A percentile compares a stretch with the other conserved stretches of the same genome.
phyloP scores from a whole-genome alignment of 2,797 vertebrate species.

The Neostethus bicornis region DNA sequence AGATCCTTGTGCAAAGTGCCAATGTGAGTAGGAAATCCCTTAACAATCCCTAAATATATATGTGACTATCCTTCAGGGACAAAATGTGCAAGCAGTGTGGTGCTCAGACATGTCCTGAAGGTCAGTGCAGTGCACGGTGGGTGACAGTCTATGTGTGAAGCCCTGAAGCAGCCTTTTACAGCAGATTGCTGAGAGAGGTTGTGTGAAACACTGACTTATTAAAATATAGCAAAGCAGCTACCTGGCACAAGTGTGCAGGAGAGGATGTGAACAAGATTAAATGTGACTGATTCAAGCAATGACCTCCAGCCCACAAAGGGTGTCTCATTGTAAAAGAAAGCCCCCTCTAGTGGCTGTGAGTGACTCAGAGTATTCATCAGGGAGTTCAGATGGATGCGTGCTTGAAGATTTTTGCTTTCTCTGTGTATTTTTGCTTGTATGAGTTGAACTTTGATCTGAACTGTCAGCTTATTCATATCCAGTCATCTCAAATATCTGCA shows the following conservation, averaged over 20 bases:
- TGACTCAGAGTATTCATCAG: conserved; percentile 8
- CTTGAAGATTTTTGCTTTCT: conserved; percentile 16
- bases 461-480: conserved; percentile 64
- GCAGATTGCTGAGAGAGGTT: conserved; percentile 27
- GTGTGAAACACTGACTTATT: conserved; percentile 35
- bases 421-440: conserved; percentile 24
- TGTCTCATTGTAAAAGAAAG: conserved; percentile 60
- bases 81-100: conserved; percentile 3
- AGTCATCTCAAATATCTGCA: conserved; percentile 44
- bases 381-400: conserved; percentile 18
- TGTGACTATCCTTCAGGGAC: not conserved
- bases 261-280: conserved; percentile 64
- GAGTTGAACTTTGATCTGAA: conserved; percentile 33
- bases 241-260: conserved; percentile 29
- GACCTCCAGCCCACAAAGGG: conserved; percentile 58
- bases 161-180: conserved; percentile 9
- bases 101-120: conserved; percentile 29
- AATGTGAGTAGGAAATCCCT: conserved; percentile 79
- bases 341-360: conserved; percentile 64
- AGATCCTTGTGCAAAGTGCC: conserved; percentile 88
- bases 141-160: conserved; percentile 11
- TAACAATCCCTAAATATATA: not conserved
- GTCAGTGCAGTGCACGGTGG: conserved; percentile 18
- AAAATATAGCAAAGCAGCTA: conserved; percentile 32
- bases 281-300: conserved; percentile 58